Evolutionary conservation across 2,888 invertebrate species (phyloP).

Genomic region (Tipula helvola): DNA sequence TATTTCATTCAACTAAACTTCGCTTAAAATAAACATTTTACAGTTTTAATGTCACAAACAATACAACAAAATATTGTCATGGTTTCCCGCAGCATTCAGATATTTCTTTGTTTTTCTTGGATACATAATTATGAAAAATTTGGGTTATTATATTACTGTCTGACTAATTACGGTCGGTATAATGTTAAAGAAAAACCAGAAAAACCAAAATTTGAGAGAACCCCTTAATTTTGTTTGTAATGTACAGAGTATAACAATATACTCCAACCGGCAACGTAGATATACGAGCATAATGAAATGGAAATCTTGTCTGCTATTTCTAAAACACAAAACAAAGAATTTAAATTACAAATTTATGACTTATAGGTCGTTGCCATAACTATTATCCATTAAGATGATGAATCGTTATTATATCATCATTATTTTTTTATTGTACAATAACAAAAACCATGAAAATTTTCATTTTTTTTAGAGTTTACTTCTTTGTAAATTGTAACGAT

Average conservation of each 20-base stretch:
- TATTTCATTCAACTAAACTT: not conserved
- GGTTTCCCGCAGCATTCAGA: not conserved
- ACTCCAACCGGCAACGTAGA: not conserved
- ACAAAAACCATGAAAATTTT: not conserved
- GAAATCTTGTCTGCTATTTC: not conserved
- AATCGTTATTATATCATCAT: not conserved
- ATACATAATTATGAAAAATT: not conserved
- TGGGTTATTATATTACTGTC: not conserved
- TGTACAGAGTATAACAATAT: not conserved
- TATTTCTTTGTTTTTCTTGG: not conserved
- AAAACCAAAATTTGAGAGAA: not conserved
- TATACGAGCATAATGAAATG: not conserved
- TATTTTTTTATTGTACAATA: not conserved
- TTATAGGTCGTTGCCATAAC: not conserved
- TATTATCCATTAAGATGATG: not conserved
- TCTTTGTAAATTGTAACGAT: not conserved
- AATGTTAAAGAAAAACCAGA: not conserved
- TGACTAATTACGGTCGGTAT: not conserved
- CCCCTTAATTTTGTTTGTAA: too few species aligned
- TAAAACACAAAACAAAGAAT: not conserved
- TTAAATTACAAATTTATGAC: not conserved
- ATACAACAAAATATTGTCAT: not conserved
- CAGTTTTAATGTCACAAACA: not conserved
- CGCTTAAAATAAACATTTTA: not conserved
- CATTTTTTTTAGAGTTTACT: too few species aligned